Evolutionary conservation across 2,797 vertebrate genomes (phyloP).

Genomic region (Agapornis canus): DNA sequence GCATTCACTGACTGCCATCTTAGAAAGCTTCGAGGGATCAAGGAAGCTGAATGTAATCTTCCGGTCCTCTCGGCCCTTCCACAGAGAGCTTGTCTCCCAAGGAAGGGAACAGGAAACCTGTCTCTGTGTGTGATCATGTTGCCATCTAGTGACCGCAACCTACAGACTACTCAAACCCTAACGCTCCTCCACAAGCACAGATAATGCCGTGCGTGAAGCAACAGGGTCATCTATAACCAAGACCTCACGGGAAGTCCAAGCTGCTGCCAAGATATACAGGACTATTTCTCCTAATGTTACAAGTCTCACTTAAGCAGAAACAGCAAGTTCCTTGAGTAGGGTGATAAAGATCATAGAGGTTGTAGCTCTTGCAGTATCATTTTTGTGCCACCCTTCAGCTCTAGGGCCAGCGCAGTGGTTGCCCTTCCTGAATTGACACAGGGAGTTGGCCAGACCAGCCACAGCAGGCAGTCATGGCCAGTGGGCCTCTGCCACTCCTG

Average conservation of each 20-base stretch:
- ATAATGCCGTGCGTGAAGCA: not conserved
- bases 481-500: not conserved
- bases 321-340: not conserved
- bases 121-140: slow-evolving; percentile 44
- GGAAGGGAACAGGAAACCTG: not conserved
- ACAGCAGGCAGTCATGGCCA: not conserved
- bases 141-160: slow-evolving; percentile 58
- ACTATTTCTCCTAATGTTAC: not conserved
- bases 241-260: not conserved
- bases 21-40: not conserved
- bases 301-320: not conserved
- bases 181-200: not conserved
- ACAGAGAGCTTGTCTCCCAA: not conserved
- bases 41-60: not conserved
- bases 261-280: not conserved
- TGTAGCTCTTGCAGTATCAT: not conserved
- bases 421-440: not conserved
- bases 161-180: not conserved
- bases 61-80: not conserved
- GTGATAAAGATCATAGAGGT: not conserved
- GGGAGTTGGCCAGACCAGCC: not conserved
- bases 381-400: not conserved
- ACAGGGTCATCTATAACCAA: not conserved
- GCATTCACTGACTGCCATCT: not conserved
- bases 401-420: not conserved